A percentile compares a stretch with the other conserved stretches of the same genome.
phyloP scores from a whole-genome alignment of 2,113 vertebrate genomes.

The Elephantulus edwardii region DNA sequence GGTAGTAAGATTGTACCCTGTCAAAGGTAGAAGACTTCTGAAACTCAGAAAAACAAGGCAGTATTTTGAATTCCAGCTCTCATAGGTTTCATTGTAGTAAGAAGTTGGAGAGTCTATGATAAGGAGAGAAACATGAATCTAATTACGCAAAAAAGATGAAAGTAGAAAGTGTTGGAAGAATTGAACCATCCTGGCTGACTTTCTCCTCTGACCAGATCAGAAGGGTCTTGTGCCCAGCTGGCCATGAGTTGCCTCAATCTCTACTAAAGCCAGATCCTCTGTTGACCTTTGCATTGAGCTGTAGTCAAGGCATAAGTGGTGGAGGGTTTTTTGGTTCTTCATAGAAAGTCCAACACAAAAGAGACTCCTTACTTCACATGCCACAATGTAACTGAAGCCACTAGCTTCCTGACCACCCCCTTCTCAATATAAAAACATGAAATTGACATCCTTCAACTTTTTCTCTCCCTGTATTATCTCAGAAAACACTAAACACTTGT shows the following conservation, averaged over 20 bases:
- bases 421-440: not conserved
- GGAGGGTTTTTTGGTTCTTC: not conserved
- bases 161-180: not conserved
- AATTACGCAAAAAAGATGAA: not conserved
- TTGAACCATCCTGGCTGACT: not conserved
- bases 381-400: not conserved
- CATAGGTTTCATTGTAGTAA: not conserved
- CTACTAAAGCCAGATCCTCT: not conserved
- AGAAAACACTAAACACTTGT: not conserved
- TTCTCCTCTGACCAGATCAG: not conserved
- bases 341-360: not conserved
- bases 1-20: too few relatives aligned
- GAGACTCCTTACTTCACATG: not conserved
- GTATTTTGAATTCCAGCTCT: not conserved
- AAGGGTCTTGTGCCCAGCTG: not conserved
- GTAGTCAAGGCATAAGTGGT: not conserved
- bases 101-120: too few relatives aligned
- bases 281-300: not conserved
- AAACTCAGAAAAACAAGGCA: not conserved
- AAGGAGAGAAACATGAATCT: not conserved
- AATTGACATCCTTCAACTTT: not conserved
- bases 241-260: too few relatives aligned
- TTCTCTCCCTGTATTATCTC: not conserved
- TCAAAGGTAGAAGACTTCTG: not conserved
- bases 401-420: not conserved